Base-by-base conservation (phyloP, 2,888 invertebrate species). In the Drosophila kokeensis region DNA sequence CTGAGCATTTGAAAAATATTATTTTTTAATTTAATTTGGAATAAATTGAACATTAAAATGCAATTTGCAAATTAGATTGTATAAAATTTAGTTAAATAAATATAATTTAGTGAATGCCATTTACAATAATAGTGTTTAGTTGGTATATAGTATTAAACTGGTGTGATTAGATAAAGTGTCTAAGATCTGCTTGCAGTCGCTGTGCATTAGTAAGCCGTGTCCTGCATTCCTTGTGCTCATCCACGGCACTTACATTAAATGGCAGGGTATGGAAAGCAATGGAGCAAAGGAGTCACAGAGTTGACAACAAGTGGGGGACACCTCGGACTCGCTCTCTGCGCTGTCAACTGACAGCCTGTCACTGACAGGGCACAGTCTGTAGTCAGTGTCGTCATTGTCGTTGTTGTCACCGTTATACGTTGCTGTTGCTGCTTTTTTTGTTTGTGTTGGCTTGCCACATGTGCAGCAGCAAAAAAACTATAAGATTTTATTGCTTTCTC, bases 351-450 rank as follows among this genome's bases (percentile, higher is more conserved):
- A 86, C 84, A 75, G 87, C 62, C 87, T 85, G 89, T 83, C 84
- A 88, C 55, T 83, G 87, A 70, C 89, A 85, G 84, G 69, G 75
- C 71, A 69, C 76, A 81, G 84, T 84, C 87, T 79, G 83, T 67
- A 81, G 84, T 78, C 87, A 81, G 84, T 86, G 89, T 88, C 71
- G 79, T 85, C 83, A 88, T 85, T 88, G 84, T 85, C 88, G 88
- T 88, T 86, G 86, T 87, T 80, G 87, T 87, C 76, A 82, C 82
- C 79, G 76, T 79, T 55, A 69, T 68, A 53, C 69, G 60, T 53
- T 38, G 21, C 34, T 15, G 48, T 49, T 63, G 72, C 50, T 74
- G 52, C 30, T 30, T 38, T n/a, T 73, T 66, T 63, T 72, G 48
- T 24, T 53, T 64, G 13, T 69, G 72, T n/a, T 73, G 81, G 77